These are phyloP conservation scores for Rhamnusium bicolor DNA, from an alignment of 2,888 invertebrate genomes.

Conservation along the genomic window DNA sequence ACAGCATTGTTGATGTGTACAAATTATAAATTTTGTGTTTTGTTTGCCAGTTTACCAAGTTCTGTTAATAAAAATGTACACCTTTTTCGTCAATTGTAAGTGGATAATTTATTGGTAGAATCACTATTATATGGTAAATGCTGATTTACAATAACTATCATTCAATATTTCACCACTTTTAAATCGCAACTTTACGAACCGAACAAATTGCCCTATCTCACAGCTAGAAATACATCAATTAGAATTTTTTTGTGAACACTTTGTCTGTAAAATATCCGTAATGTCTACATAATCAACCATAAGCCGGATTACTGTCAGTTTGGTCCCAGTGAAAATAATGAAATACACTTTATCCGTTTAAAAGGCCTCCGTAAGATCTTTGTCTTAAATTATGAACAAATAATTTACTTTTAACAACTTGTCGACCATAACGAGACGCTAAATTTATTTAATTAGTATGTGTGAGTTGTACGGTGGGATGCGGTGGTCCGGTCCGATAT, in stretches of 20 bases:
- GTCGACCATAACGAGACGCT: conserved; percentile 33
- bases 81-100: no score
- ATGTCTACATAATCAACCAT: conserved; percentile 35
- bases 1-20: no score
- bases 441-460: conserved; percentile 37
- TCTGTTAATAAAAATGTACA: no score
- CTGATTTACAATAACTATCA: neutral
- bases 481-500: neutral
- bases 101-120: no score
- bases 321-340: conserved; percentile 38
- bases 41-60: no score
- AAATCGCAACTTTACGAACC: neutral
- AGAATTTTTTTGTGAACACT: conserved; percentile 14
- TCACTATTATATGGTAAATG: no score
- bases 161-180: neutral
- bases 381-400: conserved; percentile 46
- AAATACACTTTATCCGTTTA: conserved; percentile 40
- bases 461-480: neutral
- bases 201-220: neutral
- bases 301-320: conserved; percentile 50
- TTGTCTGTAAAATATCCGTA: conserved; percentile 12
- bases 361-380: conserved; percentile 42
- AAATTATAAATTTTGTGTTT: no score
- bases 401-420: conserved; percentile 46
- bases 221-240: neutral